Evolutionary conservation across 2,797 vertebrate species (phyloP), one percentile per base, ranked within the genome.

Genomic region (Platalea minor): DNA sequence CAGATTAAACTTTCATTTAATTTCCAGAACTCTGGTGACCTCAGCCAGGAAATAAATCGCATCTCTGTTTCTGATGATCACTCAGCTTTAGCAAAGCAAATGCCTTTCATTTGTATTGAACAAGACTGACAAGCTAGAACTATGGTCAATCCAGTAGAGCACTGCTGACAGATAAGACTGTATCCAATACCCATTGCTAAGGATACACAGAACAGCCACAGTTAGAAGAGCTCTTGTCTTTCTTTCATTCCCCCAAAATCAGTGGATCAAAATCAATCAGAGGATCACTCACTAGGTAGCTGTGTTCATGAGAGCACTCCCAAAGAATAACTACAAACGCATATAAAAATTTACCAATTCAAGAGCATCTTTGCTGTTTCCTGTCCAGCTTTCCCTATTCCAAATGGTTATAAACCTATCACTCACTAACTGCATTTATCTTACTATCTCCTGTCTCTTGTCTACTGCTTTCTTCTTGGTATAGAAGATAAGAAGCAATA

Each of bases 111-210:
- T 78, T 4, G 5, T 60, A 29, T 13, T 60, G 74, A 91, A 41
- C 39, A 56, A 43, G 45, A 74, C 23, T 39, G 64, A 88, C 41
- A 70, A 88, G 46, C 51, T 74, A 67, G 48, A 89, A 35, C 37
- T 26, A 46, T 0, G 1, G n/a, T 31, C 56, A 77, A 3, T 50
- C 53, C 53, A 45, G 18, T 3, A 35, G 7, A 82, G n/a, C 39
- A 13, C 31, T 51, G 43, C 69, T 5, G 7, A 80, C 61, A 90
- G 51, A 23, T 26, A 28, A 63, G 45, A 45, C 45, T 10, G 51
- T 57, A 19, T 11, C 4, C 33, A 35, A 5, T 54, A 46, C 21
- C 50, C 0, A 10, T 59, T 82, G 54, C 89, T 87, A 85, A 82
- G 74, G 33, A 16, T n/a, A 51, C 28, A 41, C 11, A 76, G 33